Conservation (phyloP, 2,797 vertebrate species). For the Labeo calbasu region DNA sequence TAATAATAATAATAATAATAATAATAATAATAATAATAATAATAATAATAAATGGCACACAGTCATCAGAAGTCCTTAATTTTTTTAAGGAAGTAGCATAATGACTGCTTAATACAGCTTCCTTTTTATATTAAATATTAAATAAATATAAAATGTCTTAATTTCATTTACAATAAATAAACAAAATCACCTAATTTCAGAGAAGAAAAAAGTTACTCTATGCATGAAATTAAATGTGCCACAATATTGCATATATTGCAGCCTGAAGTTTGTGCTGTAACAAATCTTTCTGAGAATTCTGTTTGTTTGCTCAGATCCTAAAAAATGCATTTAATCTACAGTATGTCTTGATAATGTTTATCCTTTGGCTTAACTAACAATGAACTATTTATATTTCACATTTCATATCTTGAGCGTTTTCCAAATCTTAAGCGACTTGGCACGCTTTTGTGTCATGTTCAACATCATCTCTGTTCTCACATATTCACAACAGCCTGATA, state of each 20-base stretch:
- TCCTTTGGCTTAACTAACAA: constrained; percentile 13
- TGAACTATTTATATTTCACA: constrained; percentile 25
- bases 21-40: neutral
- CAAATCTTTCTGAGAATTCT: neutral
- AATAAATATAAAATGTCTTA: neutral
- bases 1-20: neutral
- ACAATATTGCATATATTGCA: neutral
- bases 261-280: neutral
- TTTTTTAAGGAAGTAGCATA: neutral
- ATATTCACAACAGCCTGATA: constrained; percentile 44
- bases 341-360: neutral
- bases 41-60: neutral
- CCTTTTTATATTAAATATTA: neutral
- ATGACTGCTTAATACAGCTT: neutral
- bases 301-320: constrained; percentile 11
- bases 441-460: constrained; percentile 28
- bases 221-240: neutral
- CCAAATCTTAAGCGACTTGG: constrained; percentile 27
- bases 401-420: constrained; percentile 6
- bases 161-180: neutral
- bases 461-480: constrained; percentile 48
- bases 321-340: neutral
- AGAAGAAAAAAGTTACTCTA: neutral
- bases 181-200: neutral
- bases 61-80: neutral